phyloP scores from a whole-genome alignment of 2,888 invertebrate species.

The Dascillus cervinus region DNA sequence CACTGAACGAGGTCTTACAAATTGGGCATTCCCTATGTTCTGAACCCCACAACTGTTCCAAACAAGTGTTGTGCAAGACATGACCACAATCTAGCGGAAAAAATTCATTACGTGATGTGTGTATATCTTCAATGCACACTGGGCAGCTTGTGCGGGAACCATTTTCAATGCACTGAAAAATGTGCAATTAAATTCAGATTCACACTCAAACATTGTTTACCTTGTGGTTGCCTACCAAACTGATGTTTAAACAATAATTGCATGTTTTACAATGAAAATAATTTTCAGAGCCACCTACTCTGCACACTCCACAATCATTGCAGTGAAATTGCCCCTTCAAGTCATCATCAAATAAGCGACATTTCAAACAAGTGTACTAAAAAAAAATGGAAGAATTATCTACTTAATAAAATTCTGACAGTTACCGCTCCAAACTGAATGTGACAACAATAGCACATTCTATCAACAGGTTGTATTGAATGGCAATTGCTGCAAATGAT shows the following conservation, averaged over 20 bases:
- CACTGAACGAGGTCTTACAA: slow-evolving; percentile 80
- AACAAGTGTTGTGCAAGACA: slow-evolving; percentile 77
- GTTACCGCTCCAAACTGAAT: too few species aligned
- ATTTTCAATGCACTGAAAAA: slow-evolving; percentile 76
- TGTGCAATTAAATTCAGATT: not conserved
- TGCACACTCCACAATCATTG: slow-evolving; percentile 81
- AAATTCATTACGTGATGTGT: slow-evolving; percentile 81
- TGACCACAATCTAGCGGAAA: slow-evolving; percentile 89
- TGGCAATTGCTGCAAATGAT: too few species aligned
- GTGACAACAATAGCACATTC: too few species aligned
- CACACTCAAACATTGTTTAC: too few species aligned
- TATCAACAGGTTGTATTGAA: too few species aligned
- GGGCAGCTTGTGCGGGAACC: slow-evolving; percentile 84
- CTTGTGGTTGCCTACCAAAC: slow-evolving; percentile 72
- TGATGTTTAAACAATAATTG: slow-evolving; percentile 82
- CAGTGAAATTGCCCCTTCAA: slow-evolving; percentile 89
- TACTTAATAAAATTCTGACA: too few species aligned
- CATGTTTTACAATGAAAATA: slow-evolving; percentile 87
- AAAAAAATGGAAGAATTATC: too few species aligned
- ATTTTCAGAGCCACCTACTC: slow-evolving; percentile 78
- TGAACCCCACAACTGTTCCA: slow-evolving; percentile 64
- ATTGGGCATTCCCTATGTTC: slow-evolving; percentile 86
- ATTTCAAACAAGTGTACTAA: slow-evolving; percentile 79
- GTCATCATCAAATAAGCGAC: slow-evolving; percentile 83
- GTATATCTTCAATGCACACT: slow-evolving; percentile 84